Evolutionary conservation across 2,113 vertebrate species (phyloP), one percentile per base, ranked within the genome.

Genomic region (Capreolus pygargus): DNA sequence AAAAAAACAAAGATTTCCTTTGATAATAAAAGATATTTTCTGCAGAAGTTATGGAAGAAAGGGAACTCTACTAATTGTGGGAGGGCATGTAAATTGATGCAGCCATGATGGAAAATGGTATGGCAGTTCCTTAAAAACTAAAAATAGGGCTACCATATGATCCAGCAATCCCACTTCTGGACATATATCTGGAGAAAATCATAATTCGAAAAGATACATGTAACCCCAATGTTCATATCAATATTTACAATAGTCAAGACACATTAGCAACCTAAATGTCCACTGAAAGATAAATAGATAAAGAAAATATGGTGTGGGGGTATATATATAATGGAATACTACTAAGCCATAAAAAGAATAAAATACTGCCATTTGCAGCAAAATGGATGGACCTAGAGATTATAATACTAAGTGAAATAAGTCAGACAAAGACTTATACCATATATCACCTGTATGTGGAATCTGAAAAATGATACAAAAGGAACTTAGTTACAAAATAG

Each of bases 271-370:
- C 5, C 78, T 50, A 79, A 30, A 50, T 79, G 76, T 47, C 27
- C 27, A 47, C 28, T 30, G 28, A 50, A 30, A 50, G 28, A 50
- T 50, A 28, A 30, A 78, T 76, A 45, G 7, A 79, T 50, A 81
- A 33, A 81, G 45, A 81, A 50, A 47, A 50, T 81, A 30, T 19
- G 9, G 76, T 16, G 0, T 23, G 3, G 5, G 76, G 8, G 0
- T 23, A 1, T 19, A 36, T 70, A 10, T 36, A 21, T 9, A 79
- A 47, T 50, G 15, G 8, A 50, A 81, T 81, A 50, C 5, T 50
- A 50, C 8, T 81, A 30, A 81, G 16, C 27, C 45, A 50, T 81
- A 50, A 81, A 33, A 81, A 81, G 45, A 50, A 81, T 30, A 17
- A 30, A n/a, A 50, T 50, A 47, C 11, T 81, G 45, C 45, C 28